Evolutionary conservation across 2,888 invertebrate genomes (phyloP), one percentile per base, ranked within the genome.

Genomic region (Limnephilus marmoratus): DNA sequence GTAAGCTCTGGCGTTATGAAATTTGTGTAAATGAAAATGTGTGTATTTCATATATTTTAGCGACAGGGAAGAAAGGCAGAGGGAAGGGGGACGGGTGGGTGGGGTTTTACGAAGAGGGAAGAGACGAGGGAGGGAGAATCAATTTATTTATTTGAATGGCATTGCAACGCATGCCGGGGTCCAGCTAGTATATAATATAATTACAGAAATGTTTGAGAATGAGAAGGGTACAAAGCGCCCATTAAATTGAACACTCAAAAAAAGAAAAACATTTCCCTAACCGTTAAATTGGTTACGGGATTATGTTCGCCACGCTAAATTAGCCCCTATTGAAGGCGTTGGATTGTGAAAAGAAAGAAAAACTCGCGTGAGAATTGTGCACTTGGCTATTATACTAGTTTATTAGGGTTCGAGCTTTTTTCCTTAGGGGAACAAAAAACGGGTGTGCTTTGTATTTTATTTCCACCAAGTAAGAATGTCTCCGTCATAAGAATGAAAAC

Each of bases 301-400:
- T 68, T 68, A 68, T 24, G 68, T 68, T 68, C 68, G 24, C 68
- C 68, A 68, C 68, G 68, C 68, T 24, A n/a, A 68, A 68, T 68
- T 68, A 68, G 68, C 24, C 9, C 68, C n/a, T 68, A 68, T 68
- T 68, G 68, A 68, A 68, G 68, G 68, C 68, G n/a, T 68, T 68
- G 68, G 24, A 68, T 68, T 68, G 68, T 68, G 68, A 68, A 68
- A 45, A 24, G 68, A 2, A 68, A 68, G 68, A 68, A 68, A 68
- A 68, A 68, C 68, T 68, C 68, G 68, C 68, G 68, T 68, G 68
- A 68, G 68, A 68, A 68, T n/a, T 68, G 68, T 68, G 68, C 68
- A 68, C 68, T 68, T 68, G 68, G 68, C 68, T n/a, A 68, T 68
- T 68, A n/a, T n/a, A n/a, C n/a, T 68, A 68, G 68, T 24, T 68